Evolutionary conservation across 2,797 vertebrate genomes (phyloP).

Genomic region (Hemitrygon akajei): DNA sequence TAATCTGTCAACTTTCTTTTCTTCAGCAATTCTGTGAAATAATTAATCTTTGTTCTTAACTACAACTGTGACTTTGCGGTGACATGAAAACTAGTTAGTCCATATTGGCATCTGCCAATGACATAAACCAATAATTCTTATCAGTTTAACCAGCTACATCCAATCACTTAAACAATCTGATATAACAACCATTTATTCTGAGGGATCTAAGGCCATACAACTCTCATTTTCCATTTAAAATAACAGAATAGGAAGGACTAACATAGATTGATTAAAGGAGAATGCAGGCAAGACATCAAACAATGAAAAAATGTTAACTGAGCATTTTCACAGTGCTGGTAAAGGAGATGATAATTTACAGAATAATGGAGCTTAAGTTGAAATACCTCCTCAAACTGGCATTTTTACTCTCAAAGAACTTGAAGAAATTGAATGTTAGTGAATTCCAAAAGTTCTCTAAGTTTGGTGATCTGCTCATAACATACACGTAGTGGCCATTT

Average conservation of each 20-base stretch:
- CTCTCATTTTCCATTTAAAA: background rate
- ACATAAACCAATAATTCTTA: background rate
- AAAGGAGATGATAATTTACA: no score
- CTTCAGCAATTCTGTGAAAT: background rate
- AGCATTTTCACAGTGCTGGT: background rate
- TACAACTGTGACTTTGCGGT: no score
- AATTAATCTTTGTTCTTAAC: background rate
- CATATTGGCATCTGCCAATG: background rate
- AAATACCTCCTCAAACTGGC: no score
- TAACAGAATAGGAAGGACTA: background rate
- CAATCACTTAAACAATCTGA: background rate
- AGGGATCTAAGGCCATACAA: background rate
- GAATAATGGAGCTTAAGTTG: no score
- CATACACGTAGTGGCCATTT: no score
- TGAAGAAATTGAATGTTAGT: background rate
- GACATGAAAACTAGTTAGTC: background rate
- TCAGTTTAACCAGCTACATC: no score
- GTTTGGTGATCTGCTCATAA: background rate
- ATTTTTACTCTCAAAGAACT: background rate
- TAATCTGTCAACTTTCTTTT: background rate
- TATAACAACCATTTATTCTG: background rate
- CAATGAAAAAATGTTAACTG: no score
- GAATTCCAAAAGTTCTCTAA: background rate
- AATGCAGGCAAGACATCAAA: background rate
- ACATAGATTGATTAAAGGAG: background rate